Evolutionary conservation across 1,140 invertebrate genomes (phyloP).

Genomic region (Diorhabda carinulata): DNA sequence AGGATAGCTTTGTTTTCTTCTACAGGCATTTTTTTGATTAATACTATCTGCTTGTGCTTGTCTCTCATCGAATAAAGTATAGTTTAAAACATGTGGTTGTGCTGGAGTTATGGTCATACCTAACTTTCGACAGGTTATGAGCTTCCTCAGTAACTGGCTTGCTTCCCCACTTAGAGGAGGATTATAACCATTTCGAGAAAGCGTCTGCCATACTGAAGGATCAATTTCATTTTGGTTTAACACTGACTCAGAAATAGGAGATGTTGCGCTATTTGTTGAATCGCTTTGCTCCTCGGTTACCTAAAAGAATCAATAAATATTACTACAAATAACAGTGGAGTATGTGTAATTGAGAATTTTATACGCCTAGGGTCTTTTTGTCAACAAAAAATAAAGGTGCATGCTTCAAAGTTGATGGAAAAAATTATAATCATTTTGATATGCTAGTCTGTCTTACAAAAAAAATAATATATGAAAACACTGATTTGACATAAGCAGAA

Average conservation of each 20-base stretch:
- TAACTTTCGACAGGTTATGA: conserved; percentile 69
- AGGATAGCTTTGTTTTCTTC: conserved; percentile 70
- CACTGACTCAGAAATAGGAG: conserved; percentile 33
- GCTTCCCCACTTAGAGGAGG: conserved; percentile 55
- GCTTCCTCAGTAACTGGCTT: conserved; percentile 64
- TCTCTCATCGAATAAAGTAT: conserved; percentile 24
- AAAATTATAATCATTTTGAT: too few species aligned
- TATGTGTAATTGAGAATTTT: too few species aligned
- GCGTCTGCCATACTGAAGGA: conserved; percentile 34
- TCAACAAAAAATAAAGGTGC: too few species aligned
- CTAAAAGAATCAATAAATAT: conserved; percentile 16
- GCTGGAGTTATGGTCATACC: conserved; percentile 58
- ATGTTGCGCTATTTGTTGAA: conserved; percentile 41
- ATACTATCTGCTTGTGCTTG: conserved; percentile 1
- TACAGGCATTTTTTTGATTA: conserved; percentile 39
- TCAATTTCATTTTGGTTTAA: conserved; percentile 20
- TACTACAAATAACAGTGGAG: too few species aligned
- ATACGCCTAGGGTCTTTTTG: too few species aligned
- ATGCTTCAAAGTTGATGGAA: too few species aligned
- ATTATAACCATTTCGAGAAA: conserved; percentile 40
- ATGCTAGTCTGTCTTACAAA: too few species aligned
- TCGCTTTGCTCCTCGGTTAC: conserved; percentile 43
- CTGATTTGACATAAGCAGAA: too few species aligned
- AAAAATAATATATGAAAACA: too few species aligned
- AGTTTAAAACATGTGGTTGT: conserved; percentile 44